These are phyloP conservation scores for Homarus americanus DNA, from an alignment of 1,140 invertebrate genomes.

Conservation along the genomic window DNA sequence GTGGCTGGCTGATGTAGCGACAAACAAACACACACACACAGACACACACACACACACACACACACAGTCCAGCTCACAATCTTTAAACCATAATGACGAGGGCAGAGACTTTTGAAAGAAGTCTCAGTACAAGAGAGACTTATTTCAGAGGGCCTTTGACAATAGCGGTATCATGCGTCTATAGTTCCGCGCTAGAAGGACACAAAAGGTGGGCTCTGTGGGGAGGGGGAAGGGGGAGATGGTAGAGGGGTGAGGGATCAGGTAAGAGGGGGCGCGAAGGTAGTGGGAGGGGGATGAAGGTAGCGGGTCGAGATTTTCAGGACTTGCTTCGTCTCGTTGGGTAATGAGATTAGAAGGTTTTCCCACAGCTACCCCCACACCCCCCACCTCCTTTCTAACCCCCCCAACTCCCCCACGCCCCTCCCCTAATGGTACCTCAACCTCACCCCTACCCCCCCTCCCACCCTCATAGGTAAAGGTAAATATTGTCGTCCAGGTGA, in stretches of 20 bases:
- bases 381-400: no score
- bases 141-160: slow-evolving; percentile 59
- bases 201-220: not conserved
- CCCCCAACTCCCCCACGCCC: no score
- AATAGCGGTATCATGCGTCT: slow-evolving; percentile 56
- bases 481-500: no score
- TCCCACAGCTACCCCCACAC: slow-evolving; percentile 7
- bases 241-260: no score
- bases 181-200: slow-evolving; percentile 6
- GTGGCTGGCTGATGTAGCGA: no score
- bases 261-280: no score
- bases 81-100: slow-evolving; percentile 68
- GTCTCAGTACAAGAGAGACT: slow-evolving; percentile 49
- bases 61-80: slow-evolving; percentile 35
- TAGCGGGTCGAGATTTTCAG: not conserved
- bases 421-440: no score
- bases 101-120: slow-evolving; percentile 31
- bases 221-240: not conserved
- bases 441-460: no score
- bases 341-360: not conserved
- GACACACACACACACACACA: no score
- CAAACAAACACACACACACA: no score
- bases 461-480: no score
- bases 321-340: not conserved
- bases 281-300: no score